These are phyloP conservation scores for Caenorhabditis angaria DNA, from an alignment of 2,888 invertebrate genomes.

Conservation along the genomic window DNA sequence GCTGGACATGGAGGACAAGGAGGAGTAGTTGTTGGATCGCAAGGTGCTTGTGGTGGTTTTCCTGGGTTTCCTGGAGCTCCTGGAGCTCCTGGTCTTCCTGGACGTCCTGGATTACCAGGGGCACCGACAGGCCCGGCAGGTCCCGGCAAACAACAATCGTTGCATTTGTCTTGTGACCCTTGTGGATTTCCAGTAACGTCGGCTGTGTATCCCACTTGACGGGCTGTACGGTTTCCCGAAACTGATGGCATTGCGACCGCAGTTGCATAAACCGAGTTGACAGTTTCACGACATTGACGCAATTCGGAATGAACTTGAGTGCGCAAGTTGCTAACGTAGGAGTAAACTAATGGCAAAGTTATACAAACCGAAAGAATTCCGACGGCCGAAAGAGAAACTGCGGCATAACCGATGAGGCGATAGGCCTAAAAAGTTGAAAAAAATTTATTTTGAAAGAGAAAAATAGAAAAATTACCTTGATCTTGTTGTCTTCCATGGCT, in stretches of 20 bases:
- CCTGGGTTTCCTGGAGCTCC: constrained; percentile 57
- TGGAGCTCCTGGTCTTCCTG: constrained; percentile 50
- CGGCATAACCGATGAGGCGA: constrained; percentile 48
- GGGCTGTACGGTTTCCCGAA: constrained; percentile 57
- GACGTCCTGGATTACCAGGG: constrained; percentile 32
- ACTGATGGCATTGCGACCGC: constrained; percentile 43
- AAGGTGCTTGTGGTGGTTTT: constrained; percentile 44
- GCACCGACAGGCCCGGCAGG: constrained; percentile 45
- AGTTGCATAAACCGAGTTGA: constrained; percentile 42
- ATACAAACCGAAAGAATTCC: constrained; percentile 47
- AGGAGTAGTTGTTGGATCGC: constrained; percentile 54
- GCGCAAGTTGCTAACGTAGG: constrained; percentile 39
- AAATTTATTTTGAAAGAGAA: neutral
- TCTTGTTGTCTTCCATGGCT: constrained; percentile 47
- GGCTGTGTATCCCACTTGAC: constrained; percentile 53
- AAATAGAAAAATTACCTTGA: constrained; percentile 31
- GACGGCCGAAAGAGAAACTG: constrained; percentile 44
- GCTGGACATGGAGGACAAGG: constrained; percentile 57
- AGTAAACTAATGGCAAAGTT: constrained; percentile 43
- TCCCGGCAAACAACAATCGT: constrained; percentile 44
- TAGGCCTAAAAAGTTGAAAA: constrained; percentile 32
- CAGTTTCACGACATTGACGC: constrained; percentile 40
- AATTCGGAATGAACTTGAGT: constrained; percentile 41
- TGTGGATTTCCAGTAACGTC: constrained; percentile 30
- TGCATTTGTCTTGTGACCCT: constrained; percentile 28